Conservation (phyloP, 2,113 vertebrate species). For the Oenanthe oenanthe region DNA sequence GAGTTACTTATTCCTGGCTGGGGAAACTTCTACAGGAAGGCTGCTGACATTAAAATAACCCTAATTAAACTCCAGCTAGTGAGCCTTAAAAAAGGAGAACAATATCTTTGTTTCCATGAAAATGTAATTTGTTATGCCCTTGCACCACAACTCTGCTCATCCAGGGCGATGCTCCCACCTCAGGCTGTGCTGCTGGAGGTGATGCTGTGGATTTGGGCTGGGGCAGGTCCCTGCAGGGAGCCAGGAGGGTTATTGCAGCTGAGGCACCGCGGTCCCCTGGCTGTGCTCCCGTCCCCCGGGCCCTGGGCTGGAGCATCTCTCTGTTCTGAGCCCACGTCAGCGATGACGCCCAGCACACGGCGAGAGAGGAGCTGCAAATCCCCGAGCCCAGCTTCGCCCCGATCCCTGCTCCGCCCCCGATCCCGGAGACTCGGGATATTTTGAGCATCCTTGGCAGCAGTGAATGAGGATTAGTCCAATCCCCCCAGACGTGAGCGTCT, state of each 20-base stretch:
- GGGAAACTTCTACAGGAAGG: background rate
- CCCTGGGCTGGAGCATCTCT: background rate
- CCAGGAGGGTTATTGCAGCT: background rate
- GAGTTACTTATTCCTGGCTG: background rate
- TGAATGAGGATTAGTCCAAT: background rate
- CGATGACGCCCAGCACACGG: background rate
- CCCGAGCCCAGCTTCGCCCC: background rate
- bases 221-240: background rate
- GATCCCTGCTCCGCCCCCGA: background rate
- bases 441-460: background rate
- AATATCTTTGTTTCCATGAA: background rate
- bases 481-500: background rate
- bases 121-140: background rate
- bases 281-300: accelerated
- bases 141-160: background rate
- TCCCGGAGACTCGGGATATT: background rate
- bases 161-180: background rate
- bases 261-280: accelerated
- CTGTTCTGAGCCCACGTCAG: background rate
- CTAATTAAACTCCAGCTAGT: background rate
- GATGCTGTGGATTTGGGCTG: background rate
- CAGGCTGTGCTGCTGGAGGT: background rate
- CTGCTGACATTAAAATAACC: accelerated
- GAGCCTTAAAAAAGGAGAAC: background rate
- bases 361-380: background rate